A percentile compares a stretch with the other conserved stretches of the same genome.
These are phyloP conservation scores for Leguminivora glycinivorella DNA, from an alignment of 1,140 invertebrate species.

Conservation along the genomic window DNA sequence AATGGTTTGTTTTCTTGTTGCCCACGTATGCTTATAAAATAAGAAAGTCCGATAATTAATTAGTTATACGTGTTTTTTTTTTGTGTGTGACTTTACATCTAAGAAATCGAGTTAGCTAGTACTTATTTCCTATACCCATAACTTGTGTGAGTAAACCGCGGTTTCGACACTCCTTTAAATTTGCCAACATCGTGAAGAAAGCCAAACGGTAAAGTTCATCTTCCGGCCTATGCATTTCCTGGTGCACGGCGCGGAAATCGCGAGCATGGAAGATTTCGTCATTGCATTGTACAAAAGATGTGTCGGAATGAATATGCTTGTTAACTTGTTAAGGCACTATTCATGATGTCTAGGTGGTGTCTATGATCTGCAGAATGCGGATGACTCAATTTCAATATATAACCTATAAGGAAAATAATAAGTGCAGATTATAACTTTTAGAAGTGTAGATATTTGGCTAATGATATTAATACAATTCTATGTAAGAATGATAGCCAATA, in stretches of 20 bases:
- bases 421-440: too few relatives aligned
- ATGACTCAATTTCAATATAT: not conserved
- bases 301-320: not conserved
- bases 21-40: too few relatives aligned
- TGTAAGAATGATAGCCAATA: too few relatives aligned
- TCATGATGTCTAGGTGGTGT: not conserved
- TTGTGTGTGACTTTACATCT: not conserved
- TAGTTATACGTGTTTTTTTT: too few relatives aligned
- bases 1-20: too few relatives aligned
- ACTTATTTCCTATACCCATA: not conserved
- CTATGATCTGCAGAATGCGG: not conserved
- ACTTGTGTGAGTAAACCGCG: constrained; percentile 4
- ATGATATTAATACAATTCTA: too few relatives aligned
- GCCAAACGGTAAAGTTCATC: constrained; percentile 20
- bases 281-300: not conserved
- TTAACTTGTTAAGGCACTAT: not conserved
- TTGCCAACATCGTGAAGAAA: constrained; percentile 34
- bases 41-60: too few relatives aligned
- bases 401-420: not conserved
- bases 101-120: not conserved
- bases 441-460: too few relatives aligned
- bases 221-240: constrained; percentile 24
- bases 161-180: constrained; percentile 41
- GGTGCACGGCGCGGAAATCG: constrained; percentile 9
- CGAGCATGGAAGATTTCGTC: constrained; percentile 15